phyloP scores from a whole-genome alignment of 2,113 vertebrate genomes.

The Origma solitaria region DNA sequence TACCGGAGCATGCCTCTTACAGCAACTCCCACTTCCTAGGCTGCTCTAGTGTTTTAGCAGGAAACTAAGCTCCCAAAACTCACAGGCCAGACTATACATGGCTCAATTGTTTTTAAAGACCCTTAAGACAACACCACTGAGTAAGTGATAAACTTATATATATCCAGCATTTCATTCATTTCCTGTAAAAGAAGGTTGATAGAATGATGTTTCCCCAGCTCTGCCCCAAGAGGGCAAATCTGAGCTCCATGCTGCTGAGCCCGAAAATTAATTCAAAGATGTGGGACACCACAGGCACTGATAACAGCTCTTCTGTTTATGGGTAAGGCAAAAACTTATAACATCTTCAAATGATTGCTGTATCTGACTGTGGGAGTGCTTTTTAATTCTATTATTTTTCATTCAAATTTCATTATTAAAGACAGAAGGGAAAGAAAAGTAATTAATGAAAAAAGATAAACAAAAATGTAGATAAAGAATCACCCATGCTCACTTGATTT shows the following conservation, averaged over 20 bases:
- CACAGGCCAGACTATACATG: not conserved
- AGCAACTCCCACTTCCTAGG: not conserved
- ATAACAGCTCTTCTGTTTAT: not conserved
- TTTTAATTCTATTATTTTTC: not conserved
- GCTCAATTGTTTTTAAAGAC: not conserved
- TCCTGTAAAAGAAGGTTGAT: not conserved
- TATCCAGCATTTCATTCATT: not conserved
- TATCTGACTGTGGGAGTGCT: not conserved
- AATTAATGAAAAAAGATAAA: conserved; percentile 11
- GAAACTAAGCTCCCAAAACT: not conserved
- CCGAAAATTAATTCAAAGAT: not conserved
- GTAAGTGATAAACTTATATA: not conserved
- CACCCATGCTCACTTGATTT: not conserved
- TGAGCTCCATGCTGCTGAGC: not conserved
- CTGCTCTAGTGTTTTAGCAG: not conserved
- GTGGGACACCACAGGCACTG: not conserved
- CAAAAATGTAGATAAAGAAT: not conserved
- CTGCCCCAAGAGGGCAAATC: not conserved
- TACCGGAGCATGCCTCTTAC: not conserved
- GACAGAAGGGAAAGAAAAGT: not conserved
- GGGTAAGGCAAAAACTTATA: not conserved
- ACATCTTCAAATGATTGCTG: not conserved
- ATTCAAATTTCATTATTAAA: not conserved
- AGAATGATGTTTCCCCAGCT: not conserved
- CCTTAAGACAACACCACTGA: not conserved